phyloP scores from a whole-genome alignment of 2,113 vertebrate genomes.

The Neodontobutis hainanensis region DNA sequence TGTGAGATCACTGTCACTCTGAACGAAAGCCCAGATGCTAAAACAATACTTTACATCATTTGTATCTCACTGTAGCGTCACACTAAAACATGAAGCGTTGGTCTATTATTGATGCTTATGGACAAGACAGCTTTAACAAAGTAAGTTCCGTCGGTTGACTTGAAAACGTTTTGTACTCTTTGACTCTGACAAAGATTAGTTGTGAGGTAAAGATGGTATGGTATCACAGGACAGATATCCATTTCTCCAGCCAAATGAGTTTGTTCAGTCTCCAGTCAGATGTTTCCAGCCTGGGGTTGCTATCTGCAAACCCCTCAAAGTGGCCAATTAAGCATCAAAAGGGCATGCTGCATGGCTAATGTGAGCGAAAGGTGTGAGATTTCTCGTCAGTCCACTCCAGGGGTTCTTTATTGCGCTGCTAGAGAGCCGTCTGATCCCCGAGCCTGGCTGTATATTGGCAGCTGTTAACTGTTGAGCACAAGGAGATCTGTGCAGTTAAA shows the following conservation, averaged over 20 bases:
- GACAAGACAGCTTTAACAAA: no score
- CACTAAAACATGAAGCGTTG: not conserved
- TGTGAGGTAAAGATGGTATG: no score
- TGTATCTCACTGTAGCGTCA: not conserved
- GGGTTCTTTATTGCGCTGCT: conserved; percentile 78
- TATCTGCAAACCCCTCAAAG: conserved; percentile 67
- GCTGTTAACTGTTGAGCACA: conserved; percentile 77
- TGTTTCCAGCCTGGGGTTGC: conserved; percentile 25
- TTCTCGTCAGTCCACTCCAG: conserved; percentile 78
- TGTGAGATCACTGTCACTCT: not conserved
- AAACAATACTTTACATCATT: not conserved
- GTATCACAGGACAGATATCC: not conserved
- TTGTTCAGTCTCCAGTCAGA: conserved; percentile 11
- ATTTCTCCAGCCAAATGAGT: conserved; percentile 10
- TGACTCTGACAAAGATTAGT: no score
- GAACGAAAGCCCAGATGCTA: not conserved
- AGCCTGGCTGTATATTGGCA: conserved; percentile 82
- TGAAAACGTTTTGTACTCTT: no score
- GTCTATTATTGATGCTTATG: no score
- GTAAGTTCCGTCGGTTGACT: no score
- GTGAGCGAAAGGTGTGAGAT: conserved; percentile 82
- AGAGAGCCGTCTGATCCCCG: conserved; percentile 79
- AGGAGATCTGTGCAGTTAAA: conserved; percentile 67
- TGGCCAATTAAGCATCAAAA: conserved; percentile 84
- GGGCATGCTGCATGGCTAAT: conserved; percentile 79